A percentile compares a stretch with the other conserved stretches of the same genome.
Conservation (phyloP, 2,888 invertebrate species). For the Troglohyphantes excavatus region DNA sequence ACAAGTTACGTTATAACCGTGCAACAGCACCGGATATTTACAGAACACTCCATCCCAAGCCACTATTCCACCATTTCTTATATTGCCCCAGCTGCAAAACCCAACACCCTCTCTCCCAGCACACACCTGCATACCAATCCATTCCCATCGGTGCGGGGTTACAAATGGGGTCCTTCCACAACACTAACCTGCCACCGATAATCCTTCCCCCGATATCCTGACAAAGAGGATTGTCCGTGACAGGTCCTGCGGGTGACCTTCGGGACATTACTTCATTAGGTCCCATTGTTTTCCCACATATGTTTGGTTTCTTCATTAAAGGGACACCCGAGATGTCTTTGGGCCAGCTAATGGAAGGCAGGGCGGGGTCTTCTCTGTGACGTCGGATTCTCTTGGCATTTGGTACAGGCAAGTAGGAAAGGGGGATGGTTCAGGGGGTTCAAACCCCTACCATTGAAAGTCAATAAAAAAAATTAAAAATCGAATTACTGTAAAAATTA, state of each 20-base stretch:
- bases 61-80: no score
- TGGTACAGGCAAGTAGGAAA: no score
- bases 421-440: no score
- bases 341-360: constrained; percentile 47
- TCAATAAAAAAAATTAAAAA: no score
- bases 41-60: background rate
- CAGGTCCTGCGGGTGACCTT: constrained; percentile 62
- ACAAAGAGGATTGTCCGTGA: constrained; percentile 64
- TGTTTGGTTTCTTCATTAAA: constrained; percentile 71
- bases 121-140: constrained; percentile 15
- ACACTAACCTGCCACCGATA: constrained; percentile 59
- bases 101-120: constrained; percentile 1
- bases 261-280: constrained; percentile 69
- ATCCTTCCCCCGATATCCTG: constrained; percentile 37
- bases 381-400: no score
- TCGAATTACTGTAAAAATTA: no score
- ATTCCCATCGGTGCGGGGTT: background rate
- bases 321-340: constrained; percentile 11
- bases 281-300: constrained; percentile 69
- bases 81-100: background rate
- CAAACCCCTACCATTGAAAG: no score
- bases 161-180: constrained; percentile 36
- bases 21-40: no score
- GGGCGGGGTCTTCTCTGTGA: background rate
- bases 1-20: no score